Evolutionary conservation across 2,113 vertebrate species (phyloP), one percentile per base, ranked within the genome.

Genomic region (Pedetes capensis): DNA sequence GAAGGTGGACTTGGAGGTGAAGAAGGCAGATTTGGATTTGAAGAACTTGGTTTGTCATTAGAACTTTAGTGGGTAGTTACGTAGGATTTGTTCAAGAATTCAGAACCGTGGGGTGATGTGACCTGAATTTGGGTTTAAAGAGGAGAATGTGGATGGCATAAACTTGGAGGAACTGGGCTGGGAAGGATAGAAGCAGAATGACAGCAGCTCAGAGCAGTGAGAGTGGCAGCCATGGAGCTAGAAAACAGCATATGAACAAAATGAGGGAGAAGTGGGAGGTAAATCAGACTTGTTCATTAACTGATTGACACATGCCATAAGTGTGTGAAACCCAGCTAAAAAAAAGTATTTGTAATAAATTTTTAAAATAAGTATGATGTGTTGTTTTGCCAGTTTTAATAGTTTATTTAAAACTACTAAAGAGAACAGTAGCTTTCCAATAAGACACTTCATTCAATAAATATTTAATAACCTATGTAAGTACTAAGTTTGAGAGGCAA

Each of bases 341-440:
- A 34, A 64, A 22, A 49, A 23, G 22, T 2, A 4, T 32, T 55
- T 72, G 78, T 3, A 68, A 18, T 63, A 44, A 47, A 34, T 57
- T 39, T 39, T 12, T 63, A 59, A 82, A 49, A 17, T 20, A 57
- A 18, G 53, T 32, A 22, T 7, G 34, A n/a, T 53, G 23, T 32
- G 13, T 44, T 76, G 39, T 84, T 80, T 93, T 44, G 53, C 25
- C 44, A 81, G 81, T 37, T 39, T 79, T 80, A 79, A 76, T 8
- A 78, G 75, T 53, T 39, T 57, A 11, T 18, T 95, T 87, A 87
- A 83, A 88, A 57, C 7, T 91, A 39, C 14, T 66, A 34, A 64
- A 86, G 49, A 74, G 66, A 93, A 66, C 12, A 59, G 63, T 59
- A 75, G 32, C 53, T 94, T 81, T 88, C 42, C 55, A 51, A n/a